These are phyloP conservation scores for Hydraecia micacea DNA, from an alignment of 2,888 invertebrate species.

Conservation along the genomic window DNA sequence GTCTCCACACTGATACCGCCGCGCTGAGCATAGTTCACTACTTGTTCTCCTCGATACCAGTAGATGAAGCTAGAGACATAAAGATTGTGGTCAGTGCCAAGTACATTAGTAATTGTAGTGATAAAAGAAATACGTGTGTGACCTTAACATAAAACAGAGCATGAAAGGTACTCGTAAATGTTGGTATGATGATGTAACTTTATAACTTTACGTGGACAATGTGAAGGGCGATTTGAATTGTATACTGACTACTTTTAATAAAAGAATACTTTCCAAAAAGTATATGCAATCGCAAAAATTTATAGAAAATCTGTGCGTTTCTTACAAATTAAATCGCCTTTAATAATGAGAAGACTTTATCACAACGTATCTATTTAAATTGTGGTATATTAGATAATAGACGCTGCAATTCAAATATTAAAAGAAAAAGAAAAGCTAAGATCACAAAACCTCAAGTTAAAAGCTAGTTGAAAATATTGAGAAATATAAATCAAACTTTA, in stretches of 20 bases:
- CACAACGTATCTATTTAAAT: not conserved
- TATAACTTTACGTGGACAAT: not conserved
- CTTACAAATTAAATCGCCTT: not conserved
- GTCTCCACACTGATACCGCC: conserved; percentile 97
- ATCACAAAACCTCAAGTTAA: conserved; percentile 16
- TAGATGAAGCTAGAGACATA: conserved; percentile 91
- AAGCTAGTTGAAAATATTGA: conserved; percentile 8
- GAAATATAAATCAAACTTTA: conserved; percentile 16
- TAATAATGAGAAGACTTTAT: too few relatives aligned
- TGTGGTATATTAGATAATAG: not conserved
- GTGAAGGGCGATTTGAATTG: conserved; percentile 2
- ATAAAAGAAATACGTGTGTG: conserved; percentile 1
- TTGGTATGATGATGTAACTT: not conserved
- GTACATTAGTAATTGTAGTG: not conserved
- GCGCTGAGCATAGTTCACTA: conserved; percentile 96
- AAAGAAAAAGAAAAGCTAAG: not conserved
- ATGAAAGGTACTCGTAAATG: conserved; percentile 21
- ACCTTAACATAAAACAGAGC: conserved; percentile 11
- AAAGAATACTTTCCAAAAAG: not conserved
- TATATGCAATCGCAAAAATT: not conserved
- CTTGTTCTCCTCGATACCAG: conserved; percentile 96
- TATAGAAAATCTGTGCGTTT: not conserved
- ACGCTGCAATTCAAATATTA: not conserved
- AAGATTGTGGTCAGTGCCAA: not conserved
- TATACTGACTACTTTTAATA: not conserved